These are phyloP conservation scores for Lasioglossum leucozonium DNA, from an alignment of 2,888 invertebrate genomes.

Conservation along the genomic window DNA sequence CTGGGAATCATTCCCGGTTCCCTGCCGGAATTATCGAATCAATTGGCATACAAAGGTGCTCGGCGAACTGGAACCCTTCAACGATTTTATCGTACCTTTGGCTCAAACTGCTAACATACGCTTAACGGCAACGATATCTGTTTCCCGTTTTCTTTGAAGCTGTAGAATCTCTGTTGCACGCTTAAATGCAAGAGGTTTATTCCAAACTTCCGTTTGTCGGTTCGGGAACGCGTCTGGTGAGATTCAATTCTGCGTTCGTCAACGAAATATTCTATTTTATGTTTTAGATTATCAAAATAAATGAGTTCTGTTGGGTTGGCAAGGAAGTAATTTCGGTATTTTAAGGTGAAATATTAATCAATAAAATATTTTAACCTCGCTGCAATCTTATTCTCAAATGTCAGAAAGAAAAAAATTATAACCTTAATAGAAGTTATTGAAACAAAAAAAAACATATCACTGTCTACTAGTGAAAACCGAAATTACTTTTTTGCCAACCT, in stretches of 20 bases:
- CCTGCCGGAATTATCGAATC: constrained; percentile 33
- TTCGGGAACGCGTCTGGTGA: background rate
- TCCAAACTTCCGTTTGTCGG: background rate
- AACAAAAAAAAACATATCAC: too few species aligned
- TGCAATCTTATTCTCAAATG: too few species aligned
- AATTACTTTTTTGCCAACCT: too few species aligned
- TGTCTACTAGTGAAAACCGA: too few species aligned
- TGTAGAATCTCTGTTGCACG: background rate
- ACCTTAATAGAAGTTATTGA: too few species aligned
- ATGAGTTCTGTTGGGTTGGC: too few species aligned
- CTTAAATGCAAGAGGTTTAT: background rate
- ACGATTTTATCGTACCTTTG: constrained; percentile 30
- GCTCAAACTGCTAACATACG: background rate
- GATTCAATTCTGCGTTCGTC: background rate
- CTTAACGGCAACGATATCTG: constrained; percentile 7
- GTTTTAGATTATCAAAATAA: too few species aligned
- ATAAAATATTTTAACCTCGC: too few species aligned
- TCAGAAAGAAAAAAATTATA: too few species aligned
- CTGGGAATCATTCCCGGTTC: constrained; percentile 18
- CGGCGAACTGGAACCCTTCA: background rate
- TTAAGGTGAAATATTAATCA: too few species aligned
- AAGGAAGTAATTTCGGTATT: too few species aligned
- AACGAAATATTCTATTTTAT: too few species aligned
- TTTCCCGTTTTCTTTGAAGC: constrained; percentile 19
- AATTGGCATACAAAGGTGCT: constrained; percentile 26